These are phyloP conservation scores for Pteria penguin DNA, from an alignment of 2,888 invertebrate genomes.

Conservation along the genomic window DNA sequence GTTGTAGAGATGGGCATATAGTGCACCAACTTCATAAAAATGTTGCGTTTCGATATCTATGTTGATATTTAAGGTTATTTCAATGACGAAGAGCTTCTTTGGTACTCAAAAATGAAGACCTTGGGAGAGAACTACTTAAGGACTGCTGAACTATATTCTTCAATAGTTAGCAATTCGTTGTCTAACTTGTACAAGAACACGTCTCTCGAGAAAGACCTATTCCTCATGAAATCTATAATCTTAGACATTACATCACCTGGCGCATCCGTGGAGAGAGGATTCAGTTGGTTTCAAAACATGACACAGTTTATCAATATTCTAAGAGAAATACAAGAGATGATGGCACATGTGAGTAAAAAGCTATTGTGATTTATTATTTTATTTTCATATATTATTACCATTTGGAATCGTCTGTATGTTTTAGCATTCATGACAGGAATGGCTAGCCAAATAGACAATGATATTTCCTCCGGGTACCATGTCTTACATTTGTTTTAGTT, in stretches of 20 bases:
- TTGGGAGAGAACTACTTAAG: conserved; percentile 12
- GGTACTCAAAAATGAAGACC: conserved; percentile 16
- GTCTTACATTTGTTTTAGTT: too few species aligned
- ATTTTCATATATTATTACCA: not conserved
- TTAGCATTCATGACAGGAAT: too few species aligned
- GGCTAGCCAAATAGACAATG: too few species aligned
- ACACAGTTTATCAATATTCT: conserved; percentile 63
- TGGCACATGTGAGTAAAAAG: conserved; percentile 44
- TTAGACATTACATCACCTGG: not conserved
- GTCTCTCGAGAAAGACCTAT: not conserved
- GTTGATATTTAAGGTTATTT: not conserved
- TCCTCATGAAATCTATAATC: conserved; percentile 5
- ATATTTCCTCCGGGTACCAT: too few species aligned
- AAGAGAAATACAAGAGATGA: conserved; percentile 49
- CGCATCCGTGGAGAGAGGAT: not conserved
- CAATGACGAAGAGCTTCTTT: not conserved
- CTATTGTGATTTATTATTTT: not conserved
- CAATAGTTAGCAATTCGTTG: not conserved
- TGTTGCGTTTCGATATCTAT: too few species aligned
- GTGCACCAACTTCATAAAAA: too few species aligned
- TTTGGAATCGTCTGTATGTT: too few species aligned
- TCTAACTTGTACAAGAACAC: not conserved
- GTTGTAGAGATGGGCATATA: too few species aligned
- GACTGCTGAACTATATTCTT: not conserved
- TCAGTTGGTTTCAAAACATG: conserved; percentile 67